A percentile compares a stretch with the other conserved stretches of the same genome.
Conservation (phyloP, 1,140 invertebrate species). For the Caerostris extrusa region DNA sequence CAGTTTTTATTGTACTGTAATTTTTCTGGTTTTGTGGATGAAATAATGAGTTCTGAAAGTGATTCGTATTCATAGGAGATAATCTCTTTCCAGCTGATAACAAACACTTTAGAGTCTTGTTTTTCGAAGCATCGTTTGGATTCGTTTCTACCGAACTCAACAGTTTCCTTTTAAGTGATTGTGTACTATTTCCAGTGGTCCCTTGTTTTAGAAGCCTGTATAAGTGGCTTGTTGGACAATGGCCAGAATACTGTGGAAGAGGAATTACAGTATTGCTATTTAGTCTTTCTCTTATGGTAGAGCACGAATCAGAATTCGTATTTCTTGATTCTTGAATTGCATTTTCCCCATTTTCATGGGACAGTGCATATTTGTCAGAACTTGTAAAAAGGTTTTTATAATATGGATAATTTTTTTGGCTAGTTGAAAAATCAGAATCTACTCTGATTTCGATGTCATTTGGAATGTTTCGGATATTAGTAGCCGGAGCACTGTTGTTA, state of each 20-base stretch:
- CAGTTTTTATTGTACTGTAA: not conserved
- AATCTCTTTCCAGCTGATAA: not conserved
- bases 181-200: not conserved
- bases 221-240: not conserved
- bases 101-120: constrained; percentile 33
- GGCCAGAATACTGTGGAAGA: not conserved
- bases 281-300: constrained; percentile 30
- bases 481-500: not conserved
- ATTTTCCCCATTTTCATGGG: not conserved
- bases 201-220: constrained; percentile 22
- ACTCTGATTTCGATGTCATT: not conserved
- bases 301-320: not conserved
- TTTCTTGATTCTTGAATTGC: not conserved
- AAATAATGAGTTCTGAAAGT: not conserved
- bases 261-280: constrained; percentile 4
- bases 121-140: not conserved
- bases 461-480: not conserved
- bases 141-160: not conserved
- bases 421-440: not conserved
- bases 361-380: not conserved
- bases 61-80: not conserved
- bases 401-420: constrained; percentile 20
- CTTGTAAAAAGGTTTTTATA: constrained; percentile 30
- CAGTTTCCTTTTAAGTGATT: constrained; percentile 37
- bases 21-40: not conserved